Evolutionary conservation across 2,888 invertebrate species (phyloP).

Genomic region (Dichetophora obliterata): DNA sequence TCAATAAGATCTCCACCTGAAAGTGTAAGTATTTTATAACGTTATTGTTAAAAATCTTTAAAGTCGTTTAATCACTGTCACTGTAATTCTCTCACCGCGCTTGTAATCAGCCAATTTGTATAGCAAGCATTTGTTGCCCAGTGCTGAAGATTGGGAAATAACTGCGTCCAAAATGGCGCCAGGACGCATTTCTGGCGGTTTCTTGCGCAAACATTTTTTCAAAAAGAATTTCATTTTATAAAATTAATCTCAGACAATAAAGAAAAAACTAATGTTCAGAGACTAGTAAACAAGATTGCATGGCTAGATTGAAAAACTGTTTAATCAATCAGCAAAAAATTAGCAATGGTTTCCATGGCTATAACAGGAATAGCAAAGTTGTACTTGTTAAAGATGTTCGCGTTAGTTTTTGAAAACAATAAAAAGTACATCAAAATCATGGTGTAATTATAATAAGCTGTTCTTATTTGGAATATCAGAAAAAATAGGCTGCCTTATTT

Average conservation of each 20-base stretch:
- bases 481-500: too few species aligned
- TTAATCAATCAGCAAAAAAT: constrained; percentile 24
- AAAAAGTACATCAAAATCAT: too few species aligned
- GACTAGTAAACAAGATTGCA: neutral
- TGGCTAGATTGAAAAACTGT: neutral
- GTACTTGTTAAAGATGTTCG: too few species aligned
- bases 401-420: too few species aligned
- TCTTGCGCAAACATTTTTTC: constrained; percentile 67
- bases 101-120: constrained; percentile 92
- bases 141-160: constrained; percentile 85
- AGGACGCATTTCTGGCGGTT: constrained; percentile 69
- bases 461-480: too few species aligned
- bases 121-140: constrained; percentile 87
- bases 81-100: constrained; percentile 73
- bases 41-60: neutral
- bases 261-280: neutral
- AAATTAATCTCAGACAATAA: neutral
- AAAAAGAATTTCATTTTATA: constrained; percentile 63
- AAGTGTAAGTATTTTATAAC: neutral
- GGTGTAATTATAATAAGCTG: too few species aligned
- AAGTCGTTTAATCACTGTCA: too few species aligned
- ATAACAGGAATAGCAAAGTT: too few species aligned
- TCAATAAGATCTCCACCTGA: constrained; percentile 88
- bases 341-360: too few species aligned
- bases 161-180: constrained; percentile 91